Evolutionary conservation across 1,140 invertebrate species (phyloP), one percentile per base, ranked within the genome.

Genomic region (Sycobia sp.): DNA sequence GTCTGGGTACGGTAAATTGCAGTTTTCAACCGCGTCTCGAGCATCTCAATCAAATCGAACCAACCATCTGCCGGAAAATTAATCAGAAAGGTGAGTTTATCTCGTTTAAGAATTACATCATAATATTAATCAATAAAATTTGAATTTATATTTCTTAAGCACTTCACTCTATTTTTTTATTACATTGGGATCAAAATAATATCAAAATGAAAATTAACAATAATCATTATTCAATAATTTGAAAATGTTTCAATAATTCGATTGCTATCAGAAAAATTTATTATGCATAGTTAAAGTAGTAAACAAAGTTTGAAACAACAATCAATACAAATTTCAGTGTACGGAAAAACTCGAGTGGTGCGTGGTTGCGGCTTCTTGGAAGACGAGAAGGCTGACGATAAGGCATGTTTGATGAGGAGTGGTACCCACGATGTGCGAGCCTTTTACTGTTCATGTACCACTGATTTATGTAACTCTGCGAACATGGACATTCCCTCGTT

Each of bases 1-100:
- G 89, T 46, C 85, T 95, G 54, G 92, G 90, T 16, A 84, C 86
- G 55, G 89, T 94, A 4, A 93, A 95, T 77, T 95, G 93, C 78
- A 89, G 90, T 55, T 85, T 91, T 73, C 87, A 87, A 69, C 86
- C 86, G 57, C 85, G 85, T 0, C 80, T 87, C 10, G 88, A 90
- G 70, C 91, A 93, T 72, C 82, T 93, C 18, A 82, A 84, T 22
- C 62, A 74, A 13, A 27, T 80, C 20, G 85, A 87, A 71, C 87
- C 91, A 10, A 87, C 85, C 1, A 75, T 94, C 41, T 95, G 93
- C 79, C 82, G 93, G 29, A 91, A 93, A 83, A 90, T 87, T 65
- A 79, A 86, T 38, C 90, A 91, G 77, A 90, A 84, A 85, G 86
- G 90, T 90, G 79, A 78, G 64, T 65, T 38, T n/a, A 49, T 38